phyloP scores from a whole-genome alignment of 2,797 vertebrate species.

The Naso thynnoides region DNA sequence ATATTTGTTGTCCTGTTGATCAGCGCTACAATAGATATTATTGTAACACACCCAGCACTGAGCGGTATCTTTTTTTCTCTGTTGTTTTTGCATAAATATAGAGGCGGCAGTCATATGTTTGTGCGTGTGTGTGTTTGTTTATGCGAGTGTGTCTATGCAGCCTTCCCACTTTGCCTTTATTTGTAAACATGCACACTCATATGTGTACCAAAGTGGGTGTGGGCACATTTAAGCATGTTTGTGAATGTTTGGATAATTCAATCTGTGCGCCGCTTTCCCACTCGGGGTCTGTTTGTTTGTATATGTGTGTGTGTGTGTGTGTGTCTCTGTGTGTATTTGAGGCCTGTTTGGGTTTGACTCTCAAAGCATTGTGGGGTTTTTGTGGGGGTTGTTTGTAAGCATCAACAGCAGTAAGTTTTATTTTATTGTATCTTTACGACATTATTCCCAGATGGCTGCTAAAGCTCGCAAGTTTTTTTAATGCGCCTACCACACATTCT shows the following conservation, averaged over 20 bases:
- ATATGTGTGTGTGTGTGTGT: conserved; percentile 23
- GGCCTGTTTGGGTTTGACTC: conserved; percentile 49
- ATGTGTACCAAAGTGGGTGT: conserved; percentile 61
- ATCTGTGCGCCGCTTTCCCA: conserved; percentile 52
- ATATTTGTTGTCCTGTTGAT: not conserved
- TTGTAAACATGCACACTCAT: conserved; percentile 69
- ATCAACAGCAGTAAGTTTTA: conserved; percentile 77
- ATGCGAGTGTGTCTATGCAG: conserved; percentile 37
- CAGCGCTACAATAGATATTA: conserved; percentile 30
- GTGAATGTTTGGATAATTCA: conserved; percentile 74
- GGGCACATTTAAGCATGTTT: conserved; percentile 63
- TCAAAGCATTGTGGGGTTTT: conserved; percentile 66
- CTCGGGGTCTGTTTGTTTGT: conserved; percentile 73
- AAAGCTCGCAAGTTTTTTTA: conserved; percentile 47
- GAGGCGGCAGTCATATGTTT: conserved; percentile 38
- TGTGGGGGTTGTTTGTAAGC: conserved; percentile 82
- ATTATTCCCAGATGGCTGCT: conserved; percentile 82
- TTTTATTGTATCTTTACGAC: conserved; percentile 77
- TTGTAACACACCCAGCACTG: conserved; percentile 21
- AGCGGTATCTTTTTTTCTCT: conserved; percentile 33
- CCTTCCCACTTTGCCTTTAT: conserved; percentile 71
- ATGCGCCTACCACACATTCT: conserved; percentile 58
- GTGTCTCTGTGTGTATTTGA: conserved; percentile 32
- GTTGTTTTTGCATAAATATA: conserved; percentile 65
- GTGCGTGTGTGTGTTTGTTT: conserved; percentile 42